A percentile compares a stretch with the other conserved stretches of the same genome.
phyloP scores from a whole-genome alignment of 2,797 vertebrate species.

The Gallinago stenura region DNA sequence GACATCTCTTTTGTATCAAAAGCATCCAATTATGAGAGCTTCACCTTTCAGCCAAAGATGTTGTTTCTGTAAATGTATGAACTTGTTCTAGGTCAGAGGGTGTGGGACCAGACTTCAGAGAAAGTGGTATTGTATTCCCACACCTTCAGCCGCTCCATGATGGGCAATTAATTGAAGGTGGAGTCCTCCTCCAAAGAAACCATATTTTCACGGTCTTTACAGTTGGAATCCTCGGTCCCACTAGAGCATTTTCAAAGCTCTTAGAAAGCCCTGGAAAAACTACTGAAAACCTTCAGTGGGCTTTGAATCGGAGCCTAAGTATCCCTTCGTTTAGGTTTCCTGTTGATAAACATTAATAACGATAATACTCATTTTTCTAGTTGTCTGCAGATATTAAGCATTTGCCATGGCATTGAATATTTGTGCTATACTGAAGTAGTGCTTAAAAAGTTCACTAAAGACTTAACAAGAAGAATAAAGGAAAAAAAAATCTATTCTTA shows the following conservation, averaged over 20 bases:
- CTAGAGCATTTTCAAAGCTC: background rate
- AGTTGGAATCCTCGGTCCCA: accelerated
- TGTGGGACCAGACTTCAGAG: background rate
- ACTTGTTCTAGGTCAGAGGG: background rate
- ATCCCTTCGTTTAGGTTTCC: background rate
- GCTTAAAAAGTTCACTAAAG: background rate
- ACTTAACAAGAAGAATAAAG: background rate
- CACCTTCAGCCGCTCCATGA: background rate
- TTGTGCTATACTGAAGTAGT: background rate
- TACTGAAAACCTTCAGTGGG: background rate
- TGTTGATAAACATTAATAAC: background rate
- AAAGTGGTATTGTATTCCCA: background rate
- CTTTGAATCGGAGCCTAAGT: background rate
- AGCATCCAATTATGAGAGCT: background rate
- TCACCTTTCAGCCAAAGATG: background rate
- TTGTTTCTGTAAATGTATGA: background rate
- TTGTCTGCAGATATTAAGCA: background rate
- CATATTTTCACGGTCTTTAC: background rate
- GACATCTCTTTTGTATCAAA: background rate
- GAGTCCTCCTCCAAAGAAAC: background rate
- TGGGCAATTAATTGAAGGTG: background rate
- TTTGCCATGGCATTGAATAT: background rate
- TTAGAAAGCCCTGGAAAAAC: background rate
- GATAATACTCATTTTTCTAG: background rate
- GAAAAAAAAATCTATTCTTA: background rate